These are phyloP conservation scores for Solea senegalensis DNA, from an alignment of 2,113 vertebrate genomes.

Conservation along the genomic window DNA sequence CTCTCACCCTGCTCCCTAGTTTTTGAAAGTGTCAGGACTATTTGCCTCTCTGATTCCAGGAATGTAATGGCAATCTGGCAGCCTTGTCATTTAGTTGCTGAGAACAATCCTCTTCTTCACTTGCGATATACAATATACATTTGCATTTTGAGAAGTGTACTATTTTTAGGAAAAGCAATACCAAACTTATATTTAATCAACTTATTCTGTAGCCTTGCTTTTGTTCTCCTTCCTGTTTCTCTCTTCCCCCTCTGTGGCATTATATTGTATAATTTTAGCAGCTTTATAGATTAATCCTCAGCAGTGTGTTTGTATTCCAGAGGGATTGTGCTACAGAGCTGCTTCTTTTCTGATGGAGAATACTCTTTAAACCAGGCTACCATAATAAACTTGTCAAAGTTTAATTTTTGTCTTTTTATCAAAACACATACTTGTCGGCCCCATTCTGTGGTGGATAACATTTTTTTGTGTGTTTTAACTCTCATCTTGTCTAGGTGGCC, in stretches of 20 bases:
- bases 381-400: conserved; percentile 37
- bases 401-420: conserved; percentile 47
- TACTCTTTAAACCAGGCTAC: conserved; percentile 36
- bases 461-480: conserved; percentile 15
- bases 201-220: conserved; percentile 30
- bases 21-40: conserved; percentile 70
- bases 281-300: conserved; percentile 69
- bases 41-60: conserved; percentile 60
- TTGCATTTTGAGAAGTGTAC: conserved; percentile 38
- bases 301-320: conserved; percentile 56
- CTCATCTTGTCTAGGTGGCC: conserved; percentile 86
- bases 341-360: conserved; percentile 56
- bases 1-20: conserved; percentile 47
- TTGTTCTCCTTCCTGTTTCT: conserved; percentile 45
- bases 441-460: conserved; percentile 2
- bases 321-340: conserved; percentile 49
- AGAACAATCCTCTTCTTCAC: conserved; percentile 28
- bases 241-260: conserved; percentile 19
- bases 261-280: conserved; percentile 64
- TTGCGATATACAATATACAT: conserved; percentile 27
- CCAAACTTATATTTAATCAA: conserved; percentile 35
- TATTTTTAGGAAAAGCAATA: conserved; percentile 22
- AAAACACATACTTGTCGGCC: neutral
- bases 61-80: conserved; percentile 58
- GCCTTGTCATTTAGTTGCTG: conserved; percentile 60